Conservation (phyloP, 2,113 vertebrate genomes). For the Tiliqua scincoides region DNA sequence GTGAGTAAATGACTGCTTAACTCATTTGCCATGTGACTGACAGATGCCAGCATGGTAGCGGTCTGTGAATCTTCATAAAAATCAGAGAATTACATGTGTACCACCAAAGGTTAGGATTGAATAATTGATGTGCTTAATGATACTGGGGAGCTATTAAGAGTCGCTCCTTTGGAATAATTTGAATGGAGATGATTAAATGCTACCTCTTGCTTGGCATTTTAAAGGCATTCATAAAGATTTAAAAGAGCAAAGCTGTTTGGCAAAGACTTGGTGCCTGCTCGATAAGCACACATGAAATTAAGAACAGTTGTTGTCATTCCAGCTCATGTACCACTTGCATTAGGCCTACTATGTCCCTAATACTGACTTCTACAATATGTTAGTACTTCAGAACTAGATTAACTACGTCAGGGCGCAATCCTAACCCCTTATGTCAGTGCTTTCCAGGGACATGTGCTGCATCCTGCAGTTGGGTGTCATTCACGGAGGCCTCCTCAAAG, state of each 20-base stretch:
- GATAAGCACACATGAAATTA: conserved; percentile 16
- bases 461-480: no score
- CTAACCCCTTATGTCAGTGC: no score
- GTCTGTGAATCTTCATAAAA: conserved; percentile 15
- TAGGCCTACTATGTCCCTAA: conserved; percentile 17
- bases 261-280: not conserved
- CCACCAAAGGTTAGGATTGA: not conserved
- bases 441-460: no score
- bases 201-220: rapidly evolving
- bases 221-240: not conserved
- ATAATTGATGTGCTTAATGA: conserved; percentile 15
- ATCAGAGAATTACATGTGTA: conserved; percentile 5
- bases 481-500: no score
- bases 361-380: not conserved
- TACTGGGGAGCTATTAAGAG: not conserved
- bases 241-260: not conserved
- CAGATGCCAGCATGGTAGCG: not conserved
- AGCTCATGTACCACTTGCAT: conserved; percentile 1
- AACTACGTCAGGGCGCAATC: no score
- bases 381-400: conserved; percentile 13
- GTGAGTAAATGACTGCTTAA: not conserved
- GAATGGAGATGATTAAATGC: conserved; percentile 7
- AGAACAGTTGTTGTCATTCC: not conserved
- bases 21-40: not conserved
- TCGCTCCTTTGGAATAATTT: conserved; percentile 11